Percentiles rank a stretch among this genome's conserved stretches.
Evolutionary conservation across 2,797 vertebrate genomes (phyloP).

Genomic region (Syngnathus acus): DNA sequence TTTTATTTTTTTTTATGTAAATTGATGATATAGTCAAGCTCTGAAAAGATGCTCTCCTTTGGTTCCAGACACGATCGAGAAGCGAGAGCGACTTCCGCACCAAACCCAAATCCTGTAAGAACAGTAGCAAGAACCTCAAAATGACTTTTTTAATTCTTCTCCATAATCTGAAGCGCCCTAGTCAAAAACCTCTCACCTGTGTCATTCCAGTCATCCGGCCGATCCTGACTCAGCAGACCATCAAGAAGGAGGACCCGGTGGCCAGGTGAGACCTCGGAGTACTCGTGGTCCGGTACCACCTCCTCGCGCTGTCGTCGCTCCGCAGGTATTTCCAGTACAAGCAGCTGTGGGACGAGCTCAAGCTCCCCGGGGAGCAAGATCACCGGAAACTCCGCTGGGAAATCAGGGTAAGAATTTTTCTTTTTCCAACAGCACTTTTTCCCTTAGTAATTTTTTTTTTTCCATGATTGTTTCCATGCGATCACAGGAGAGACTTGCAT

Average conservation of each 20-base stretch:
- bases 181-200: not conserved
- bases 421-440: no score
- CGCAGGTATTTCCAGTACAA: conserved; percentile 76
- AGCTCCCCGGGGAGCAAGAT: conserved; percentile 65
- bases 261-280: conserved; percentile 54
- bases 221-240: conserved; percentile 43
- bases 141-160: no score
- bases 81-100: conserved; percentile 50
- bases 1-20: no score
- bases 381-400: conserved; percentile 61
- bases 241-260: conserved; percentile 71
- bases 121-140: no score
- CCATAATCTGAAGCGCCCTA: no score
- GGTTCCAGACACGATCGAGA: conserved; percentile 12
- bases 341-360: conserved; percentile 70
- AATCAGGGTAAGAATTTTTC: conserved; percentile 54
- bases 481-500: conserved; percentile 64
- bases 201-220: conserved; percentile 70
- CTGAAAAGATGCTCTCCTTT: not conserved
- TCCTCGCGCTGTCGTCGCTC: not conserved
- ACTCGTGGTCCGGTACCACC: not conserved
- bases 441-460: not conserved
- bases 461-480: not conserved
- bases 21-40: no score
- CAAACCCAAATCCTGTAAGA: conserved; percentile 69